Percentiles rank a stretch among this genome's conserved stretches.
Evolutionary conservation across 1,140 invertebrate species (phyloP).

Genomic region (Apis mellifera): Amel_HAv3.1 CM009938.2:6529501-6530000

Average conservation of each 20-base stretch:
- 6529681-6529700: slow-evolving; percentile 20
- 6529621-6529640: slow-evolving; percentile 9
- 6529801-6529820: background rate
- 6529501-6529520: slow-evolving; percentile 14
- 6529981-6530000: background rate
- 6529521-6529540: background rate
- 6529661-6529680: slow-evolving; percentile 57
- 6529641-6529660: slow-evolving; percentile 37
- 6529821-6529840: slow-evolving; percentile 6
- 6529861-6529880: slow-evolving; percentile 65
- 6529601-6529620: slow-evolving; percentile 15
- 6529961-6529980: background rate
- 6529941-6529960: background rate
- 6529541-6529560: slow-evolving; percentile 8
- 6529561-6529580: slow-evolving; percentile 38
- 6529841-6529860: slow-evolving; percentile 9
- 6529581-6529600: background rate
- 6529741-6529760: background rate
- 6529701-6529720: slow-evolving; percentile 29
- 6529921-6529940: background rate
- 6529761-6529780: background rate
- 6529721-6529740: background rate
- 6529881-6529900: slow-evolving; percentile 70
- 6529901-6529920: slow-evolving; percentile 71
- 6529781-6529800: background rate